Conservation (phyloP, 2,888 invertebrate genomes). For the Prosapia bicincta region DNA sequence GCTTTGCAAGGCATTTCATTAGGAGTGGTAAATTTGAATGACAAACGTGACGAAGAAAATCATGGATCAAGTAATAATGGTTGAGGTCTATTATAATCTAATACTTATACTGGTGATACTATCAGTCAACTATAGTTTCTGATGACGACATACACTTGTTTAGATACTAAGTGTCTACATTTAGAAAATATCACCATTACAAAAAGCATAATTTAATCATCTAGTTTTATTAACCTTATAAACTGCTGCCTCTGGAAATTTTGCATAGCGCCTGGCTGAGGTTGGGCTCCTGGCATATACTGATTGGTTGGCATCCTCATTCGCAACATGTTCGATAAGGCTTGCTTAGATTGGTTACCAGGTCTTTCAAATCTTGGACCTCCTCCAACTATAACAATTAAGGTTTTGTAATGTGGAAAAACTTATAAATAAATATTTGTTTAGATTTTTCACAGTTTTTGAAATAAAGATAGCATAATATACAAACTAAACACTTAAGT, state of each 20-base stretch:
- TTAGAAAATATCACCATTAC: too few species aligned
- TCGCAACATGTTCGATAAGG: constrained; percentile 79
- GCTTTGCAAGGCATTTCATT: too few species aligned
- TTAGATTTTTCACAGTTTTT: background rate
- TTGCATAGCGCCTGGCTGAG: constrained; percentile 42
- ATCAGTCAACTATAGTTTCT: too few species aligned
- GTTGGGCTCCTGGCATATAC: constrained; percentile 44
- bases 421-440: constrained; percentile 7
- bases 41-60: too few species aligned
- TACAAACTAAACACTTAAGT: background rate
- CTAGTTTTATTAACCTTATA: constrained; percentile 48
- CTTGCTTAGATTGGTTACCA: constrained; percentile 72
- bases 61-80: too few species aligned
- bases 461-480: background rate
- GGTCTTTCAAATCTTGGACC: constrained; percentile 52
- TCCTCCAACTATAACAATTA: constrained; percentile 36
- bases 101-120: too few species aligned
- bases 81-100: too few species aligned
- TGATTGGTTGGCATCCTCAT: constrained; percentile 58
- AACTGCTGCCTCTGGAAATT: constrained; percentile 47
- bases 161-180: too few species aligned
- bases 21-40: too few species aligned
- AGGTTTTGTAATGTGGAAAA: constrained; percentile 2
- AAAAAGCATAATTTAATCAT: too few species aligned
- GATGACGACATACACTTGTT: too few species aligned